These are phyloP conservation scores for Anas flavirostris DNA, from an alignment of 2,797 vertebrate species.

Conservation along the genomic window DNA sequence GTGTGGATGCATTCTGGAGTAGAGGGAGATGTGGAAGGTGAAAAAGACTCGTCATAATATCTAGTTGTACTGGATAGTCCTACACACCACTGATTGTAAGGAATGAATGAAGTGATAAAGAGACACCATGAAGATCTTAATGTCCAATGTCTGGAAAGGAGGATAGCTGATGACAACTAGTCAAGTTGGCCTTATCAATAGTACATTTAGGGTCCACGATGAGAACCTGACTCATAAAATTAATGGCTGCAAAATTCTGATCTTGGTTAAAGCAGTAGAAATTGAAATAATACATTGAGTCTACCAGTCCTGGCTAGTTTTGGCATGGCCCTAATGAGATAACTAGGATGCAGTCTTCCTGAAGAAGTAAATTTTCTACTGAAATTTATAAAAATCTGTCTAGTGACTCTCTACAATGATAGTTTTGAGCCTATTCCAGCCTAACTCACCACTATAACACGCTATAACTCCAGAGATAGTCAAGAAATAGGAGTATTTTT, in stretches of 20 bases:
- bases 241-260: background rate
- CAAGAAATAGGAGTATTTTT: background rate
- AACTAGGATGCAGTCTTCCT: background rate
- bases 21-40: background rate
- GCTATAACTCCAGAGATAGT: background rate
- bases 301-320: background rate
- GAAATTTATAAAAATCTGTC: background rate
- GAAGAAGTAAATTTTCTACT: background rate
- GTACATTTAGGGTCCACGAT: background rate
- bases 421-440: background rate
- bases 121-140: background rate
- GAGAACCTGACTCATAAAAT: background rate
- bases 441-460: background rate
- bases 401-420: background rate
- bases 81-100: background rate
- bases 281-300: background rate
- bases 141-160: background rate
- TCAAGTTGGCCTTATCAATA: no score
- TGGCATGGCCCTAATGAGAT: background rate
- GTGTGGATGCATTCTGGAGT: background rate
- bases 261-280: background rate
- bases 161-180: background rate
- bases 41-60: background rate
- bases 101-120: background rate
- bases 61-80: background rate